Percentiles rank a stretch among this genome's conserved stretches.
Conservation (phyloP, 2,888 invertebrate genomes). For the Pachydiplax longipennis region DNA sequence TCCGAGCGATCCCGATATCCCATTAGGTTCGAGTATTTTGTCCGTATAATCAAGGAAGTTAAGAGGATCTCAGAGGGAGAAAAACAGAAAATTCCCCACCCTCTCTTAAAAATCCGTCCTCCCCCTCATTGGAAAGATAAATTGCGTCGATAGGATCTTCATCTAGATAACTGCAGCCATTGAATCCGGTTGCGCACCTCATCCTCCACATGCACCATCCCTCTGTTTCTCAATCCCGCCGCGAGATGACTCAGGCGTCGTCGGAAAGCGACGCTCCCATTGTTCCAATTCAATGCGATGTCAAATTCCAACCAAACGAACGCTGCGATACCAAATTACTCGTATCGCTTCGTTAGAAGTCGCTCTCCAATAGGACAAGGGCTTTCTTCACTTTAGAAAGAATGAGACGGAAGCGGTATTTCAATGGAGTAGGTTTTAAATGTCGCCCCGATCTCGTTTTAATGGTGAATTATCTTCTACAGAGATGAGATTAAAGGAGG, state of each 20-base stretch:
- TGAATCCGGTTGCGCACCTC: constrained; percentile 17
- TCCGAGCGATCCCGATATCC: constrained; percentile 13
- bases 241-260: background rate
- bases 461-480: background rate
- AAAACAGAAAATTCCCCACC: background rate
- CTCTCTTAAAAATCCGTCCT: background rate
- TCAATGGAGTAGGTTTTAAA: background rate
- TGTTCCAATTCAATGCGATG: constrained; percentile 15
- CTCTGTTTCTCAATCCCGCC: background rate
- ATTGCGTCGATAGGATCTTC: constrained; percentile 34
- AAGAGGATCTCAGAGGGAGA: background rate
- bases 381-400: background rate
- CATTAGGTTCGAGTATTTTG: constrained; percentile 27
- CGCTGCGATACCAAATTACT: background rate
- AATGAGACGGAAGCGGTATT: background rate
- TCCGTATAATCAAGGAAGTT: constrained; percentile 32
- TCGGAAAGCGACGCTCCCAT: background rate
- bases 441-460: background rate
- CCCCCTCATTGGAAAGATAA: constrained; percentile 19
- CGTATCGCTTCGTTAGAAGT: background rate
- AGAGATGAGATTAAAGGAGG: background rate
- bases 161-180: constrained; percentile 31
- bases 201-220: background rate
- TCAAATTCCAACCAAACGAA: constrained; percentile 18
- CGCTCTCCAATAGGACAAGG: background rate